Evolutionary conservation across 2,113 vertebrate genomes (phyloP).

Genomic region (Chelonoidis abingdonii): DNA sequence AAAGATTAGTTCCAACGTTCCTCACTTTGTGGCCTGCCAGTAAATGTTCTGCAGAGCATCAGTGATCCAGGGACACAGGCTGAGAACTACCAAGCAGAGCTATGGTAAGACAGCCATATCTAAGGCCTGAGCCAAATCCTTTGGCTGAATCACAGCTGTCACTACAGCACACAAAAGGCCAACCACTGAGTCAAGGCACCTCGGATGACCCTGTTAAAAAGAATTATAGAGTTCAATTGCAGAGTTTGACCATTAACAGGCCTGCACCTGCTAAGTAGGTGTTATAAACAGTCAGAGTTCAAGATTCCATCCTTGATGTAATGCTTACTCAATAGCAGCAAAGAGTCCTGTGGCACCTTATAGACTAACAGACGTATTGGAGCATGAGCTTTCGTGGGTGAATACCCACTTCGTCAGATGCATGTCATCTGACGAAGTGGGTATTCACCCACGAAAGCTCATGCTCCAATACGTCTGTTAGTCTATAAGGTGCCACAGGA

Average conservation of each 20-base stretch:
- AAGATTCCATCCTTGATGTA: slow-evolving; percentile 12
- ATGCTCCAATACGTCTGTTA: too few species aligned
- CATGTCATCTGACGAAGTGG: too few species aligned
- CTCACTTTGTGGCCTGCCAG: background rate
- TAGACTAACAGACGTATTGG: too few species aligned
- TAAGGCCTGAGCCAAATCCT: background rate
- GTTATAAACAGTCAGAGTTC: slow-evolving; percentile 24
- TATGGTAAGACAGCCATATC: background rate
- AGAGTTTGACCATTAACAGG: slow-evolving; percentile 15
- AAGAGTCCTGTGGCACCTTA: too few species aligned
- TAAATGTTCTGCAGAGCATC: background rate
- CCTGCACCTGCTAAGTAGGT: background rate
- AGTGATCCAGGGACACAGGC: background rate
- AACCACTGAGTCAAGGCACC: background rate
- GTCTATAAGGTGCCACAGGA: too few species aligned
- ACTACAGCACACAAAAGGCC: background rate
- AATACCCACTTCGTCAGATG: too few species aligned
- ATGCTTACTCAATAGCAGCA: background rate
- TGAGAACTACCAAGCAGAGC: background rate
- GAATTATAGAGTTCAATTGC: background rate
- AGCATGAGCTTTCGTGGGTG: too few species aligned
- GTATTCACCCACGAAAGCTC: too few species aligned
- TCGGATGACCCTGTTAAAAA: slow-evolving; percentile 2
- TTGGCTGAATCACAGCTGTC: background rate
- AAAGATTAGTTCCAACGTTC: background rate